Evolutionary conservation across 2,113 vertebrate species (phyloP).

Genomic region (Hippocampus zosterae): DNA sequence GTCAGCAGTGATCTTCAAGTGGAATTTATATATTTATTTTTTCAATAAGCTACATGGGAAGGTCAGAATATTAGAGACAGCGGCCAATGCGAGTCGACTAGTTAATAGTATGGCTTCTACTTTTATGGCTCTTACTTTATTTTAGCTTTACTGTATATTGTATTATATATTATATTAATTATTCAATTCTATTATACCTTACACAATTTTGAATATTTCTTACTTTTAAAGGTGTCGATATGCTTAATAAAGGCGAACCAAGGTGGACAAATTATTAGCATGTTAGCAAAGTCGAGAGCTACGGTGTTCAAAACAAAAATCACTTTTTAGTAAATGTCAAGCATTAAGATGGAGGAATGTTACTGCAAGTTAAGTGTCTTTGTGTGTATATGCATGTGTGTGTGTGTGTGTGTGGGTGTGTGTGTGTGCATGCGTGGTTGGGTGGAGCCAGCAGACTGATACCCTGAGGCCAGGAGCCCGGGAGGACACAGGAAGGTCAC

Average conservation of each 20-base stretch:
- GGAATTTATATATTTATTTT: not conserved
- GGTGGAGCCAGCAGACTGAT: constrained; percentile 53
- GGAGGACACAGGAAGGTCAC: constrained; percentile 62
- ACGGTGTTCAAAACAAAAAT: not conserved
- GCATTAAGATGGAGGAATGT: constrained; percentile 20
- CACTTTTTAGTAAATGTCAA: constrained; percentile 8
- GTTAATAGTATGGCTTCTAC: not conserved
- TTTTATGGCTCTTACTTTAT: not conserved
- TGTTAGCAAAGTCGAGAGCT: too few species aligned
- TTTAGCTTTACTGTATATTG: not conserved
- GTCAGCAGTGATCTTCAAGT: constrained; percentile 36
- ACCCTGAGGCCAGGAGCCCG: constrained; percentile 56
- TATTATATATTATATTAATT: too few species aligned
- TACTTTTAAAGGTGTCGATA: not conserved
- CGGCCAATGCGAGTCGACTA: not conserved
- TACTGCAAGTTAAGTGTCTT: constrained; percentile 11
- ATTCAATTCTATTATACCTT: too few species aligned
- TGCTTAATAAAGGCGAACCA: not conserved
- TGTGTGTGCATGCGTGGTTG: constrained; percentile 26
- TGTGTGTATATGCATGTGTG: not conserved
- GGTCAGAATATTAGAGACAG: not conserved
- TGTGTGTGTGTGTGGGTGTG: not conserved
- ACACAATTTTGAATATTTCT: not conserved
- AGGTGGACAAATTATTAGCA: too few species aligned
- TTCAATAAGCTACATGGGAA: not conserved